These are phyloP conservation scores for Apodemia hepburni DNA, from an alignment of 2,888 invertebrate genomes.

Conservation along the genomic window DNA sequence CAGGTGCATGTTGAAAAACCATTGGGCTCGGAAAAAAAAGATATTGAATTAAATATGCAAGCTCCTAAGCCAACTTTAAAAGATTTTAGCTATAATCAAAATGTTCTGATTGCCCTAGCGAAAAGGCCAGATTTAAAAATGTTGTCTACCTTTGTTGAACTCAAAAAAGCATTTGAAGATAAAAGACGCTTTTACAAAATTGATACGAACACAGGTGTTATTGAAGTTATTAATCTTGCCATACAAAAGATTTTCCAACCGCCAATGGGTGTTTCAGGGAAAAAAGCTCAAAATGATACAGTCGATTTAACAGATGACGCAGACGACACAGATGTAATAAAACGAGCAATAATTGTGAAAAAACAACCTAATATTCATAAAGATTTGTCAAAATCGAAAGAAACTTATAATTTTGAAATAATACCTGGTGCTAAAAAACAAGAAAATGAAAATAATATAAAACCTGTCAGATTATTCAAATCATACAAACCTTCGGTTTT, in stretches of 20 bases:
- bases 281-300: slow-evolving; percentile 28
- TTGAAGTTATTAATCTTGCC: slow-evolving; percentile 54
- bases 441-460: slow-evolving; percentile 25
- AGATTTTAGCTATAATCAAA: slow-evolving; percentile 12
- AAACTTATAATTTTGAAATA: slow-evolving; percentile 5
- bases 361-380: not conserved
- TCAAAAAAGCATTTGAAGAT: slow-evolving; percentile 51
- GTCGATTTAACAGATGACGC: slow-evolving; percentile 60
- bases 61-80: not conserved
- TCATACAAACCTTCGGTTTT: not conserved
- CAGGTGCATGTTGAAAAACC: not conserved
- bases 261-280: not conserved
- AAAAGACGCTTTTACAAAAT: slow-evolving; percentile 56
- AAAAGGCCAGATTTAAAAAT: slow-evolving; percentile 32
- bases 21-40: not conserved
- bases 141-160: slow-evolving; percentile 49
- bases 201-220: slow-evolving; percentile 46
- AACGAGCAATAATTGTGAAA: slow-evolving; percentile 3
- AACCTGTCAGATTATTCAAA: slow-evolving; percentile 43
- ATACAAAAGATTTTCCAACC: slow-evolving; percentile 40
- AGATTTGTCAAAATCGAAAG: not conserved
- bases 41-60: not conserved
- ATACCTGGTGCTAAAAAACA: not conserved
- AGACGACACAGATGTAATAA: slow-evolving; percentile 27
- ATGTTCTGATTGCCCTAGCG: slow-evolving; percentile 22